Percentiles rank a stretch among this genome's conserved stretches.
phyloP scores from a whole-genome alignment of 1,140 invertebrate species.

The Calycopis cecrops region DNA sequence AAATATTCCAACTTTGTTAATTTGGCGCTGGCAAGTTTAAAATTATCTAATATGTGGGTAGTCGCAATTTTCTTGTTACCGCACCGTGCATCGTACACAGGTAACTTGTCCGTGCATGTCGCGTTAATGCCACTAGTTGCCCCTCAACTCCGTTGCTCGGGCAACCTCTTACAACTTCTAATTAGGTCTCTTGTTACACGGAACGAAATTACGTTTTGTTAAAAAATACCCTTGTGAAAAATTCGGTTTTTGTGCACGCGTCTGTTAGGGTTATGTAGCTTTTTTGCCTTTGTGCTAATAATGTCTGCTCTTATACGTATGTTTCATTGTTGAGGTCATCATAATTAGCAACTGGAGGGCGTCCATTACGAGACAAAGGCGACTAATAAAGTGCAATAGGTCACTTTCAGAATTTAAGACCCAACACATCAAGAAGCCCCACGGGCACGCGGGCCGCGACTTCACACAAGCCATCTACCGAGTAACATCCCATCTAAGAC shows the following conservation, averaged over 20 bases:
- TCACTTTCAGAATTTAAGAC: no score
- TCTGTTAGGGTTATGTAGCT: slow-evolving; percentile 7
- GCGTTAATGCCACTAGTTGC: slow-evolving; percentile 19
- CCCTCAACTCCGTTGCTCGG: slow-evolving; percentile 26
- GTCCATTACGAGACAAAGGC: no score
- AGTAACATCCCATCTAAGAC: no score
- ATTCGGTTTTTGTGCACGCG: slow-evolving; percentile 6
- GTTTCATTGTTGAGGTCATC: no score
- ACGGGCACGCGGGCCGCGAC: no score
- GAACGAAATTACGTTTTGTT: slow-evolving; percentile 25
- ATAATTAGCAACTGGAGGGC: no score
- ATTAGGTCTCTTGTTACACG: slow-evolving; percentile 37
- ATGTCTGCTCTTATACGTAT: no score
- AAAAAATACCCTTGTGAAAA: slow-evolving; percentile 8
- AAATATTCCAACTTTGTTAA: slow-evolving; percentile 6
- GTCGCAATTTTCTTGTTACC: slow-evolving; percentile 19
- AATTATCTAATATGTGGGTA: slow-evolving; percentile 20
- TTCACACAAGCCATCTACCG: no score
- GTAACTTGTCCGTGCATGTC: slow-evolving; percentile 21
- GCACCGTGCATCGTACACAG: slow-evolving; percentile 13
- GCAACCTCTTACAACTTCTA: slow-evolving; percentile 35
- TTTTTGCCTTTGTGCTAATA: no score
- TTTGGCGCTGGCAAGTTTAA: slow-evolving; percentile 6
- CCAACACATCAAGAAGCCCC: no score
- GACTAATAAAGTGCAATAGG: no score